Conservation (phyloP, 2,888 invertebrate genomes). For the Tetragonula carbonaria region DNA sequence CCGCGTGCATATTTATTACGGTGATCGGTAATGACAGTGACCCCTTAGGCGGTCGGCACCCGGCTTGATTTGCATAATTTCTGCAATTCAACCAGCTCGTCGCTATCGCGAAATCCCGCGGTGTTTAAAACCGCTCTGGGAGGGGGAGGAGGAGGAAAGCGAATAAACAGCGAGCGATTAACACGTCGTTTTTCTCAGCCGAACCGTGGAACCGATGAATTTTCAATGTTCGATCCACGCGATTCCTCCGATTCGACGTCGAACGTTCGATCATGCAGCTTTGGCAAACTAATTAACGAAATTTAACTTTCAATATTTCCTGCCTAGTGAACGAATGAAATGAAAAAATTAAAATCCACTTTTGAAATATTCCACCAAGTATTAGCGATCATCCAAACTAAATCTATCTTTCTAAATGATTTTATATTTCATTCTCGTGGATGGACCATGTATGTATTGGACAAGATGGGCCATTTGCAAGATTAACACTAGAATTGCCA, state of each 20-base stretch:
- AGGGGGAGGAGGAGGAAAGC: neutral
- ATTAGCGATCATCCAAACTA: too few relatives aligned
- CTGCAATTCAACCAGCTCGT: slow-evolving; percentile 37
- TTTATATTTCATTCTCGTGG: too few relatives aligned
- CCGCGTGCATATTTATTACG: neutral
- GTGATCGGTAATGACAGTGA: slow-evolving; percentile 70
- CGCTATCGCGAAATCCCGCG: slow-evolving; percentile 1
- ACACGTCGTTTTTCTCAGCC: neutral
- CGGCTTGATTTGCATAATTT: slow-evolving; percentile 54
- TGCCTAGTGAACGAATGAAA: too few relatives aligned
- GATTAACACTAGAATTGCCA: too few relatives aligned
- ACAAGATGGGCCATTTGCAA: too few relatives aligned
- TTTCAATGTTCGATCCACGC: neutral
- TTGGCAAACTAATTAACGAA: neutral
- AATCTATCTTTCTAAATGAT: too few relatives aligned
- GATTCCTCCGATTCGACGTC: neutral
- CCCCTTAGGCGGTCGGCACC: slow-evolving; percentile 28
- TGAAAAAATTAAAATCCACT: too few relatives aligned
- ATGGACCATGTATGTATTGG: too few relatives aligned
- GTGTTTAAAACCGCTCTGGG: neutral
- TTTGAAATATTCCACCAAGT: too few relatives aligned
- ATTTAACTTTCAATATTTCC: neutral
- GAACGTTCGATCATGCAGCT: neutral
- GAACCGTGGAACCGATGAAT: neutral
- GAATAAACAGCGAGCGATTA: slow-evolving; percentile 18